Conservation (phyloP, 2,888 invertebrate genomes). For the Stenoptilia bipunctidactyla region DNA sequence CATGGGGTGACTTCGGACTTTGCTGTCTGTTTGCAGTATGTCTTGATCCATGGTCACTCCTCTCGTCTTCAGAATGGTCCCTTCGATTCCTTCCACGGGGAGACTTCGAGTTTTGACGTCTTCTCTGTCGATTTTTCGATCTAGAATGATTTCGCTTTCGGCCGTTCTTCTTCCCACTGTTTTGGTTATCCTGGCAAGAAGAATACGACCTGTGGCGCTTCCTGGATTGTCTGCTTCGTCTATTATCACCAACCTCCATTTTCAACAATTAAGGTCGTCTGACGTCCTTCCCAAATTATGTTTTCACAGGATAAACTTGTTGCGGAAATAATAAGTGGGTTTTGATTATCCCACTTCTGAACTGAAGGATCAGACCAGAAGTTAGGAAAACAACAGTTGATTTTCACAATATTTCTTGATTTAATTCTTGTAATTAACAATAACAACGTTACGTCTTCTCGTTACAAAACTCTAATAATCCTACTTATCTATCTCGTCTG, state of each 20-base stretch:
- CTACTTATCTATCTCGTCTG: too few species aligned
- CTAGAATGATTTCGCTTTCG: background rate
- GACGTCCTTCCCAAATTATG: background rate
- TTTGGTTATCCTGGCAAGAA: background rate
- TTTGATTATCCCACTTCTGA: conserved; percentile 3
- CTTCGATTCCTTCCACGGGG: background rate
- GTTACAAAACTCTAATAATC: too few species aligned
- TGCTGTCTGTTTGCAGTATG: background rate
- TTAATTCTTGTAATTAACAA: too few species aligned
- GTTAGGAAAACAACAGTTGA: too few species aligned
- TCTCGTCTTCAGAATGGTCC: too few species aligned
- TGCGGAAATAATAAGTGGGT: conserved; percentile 1
- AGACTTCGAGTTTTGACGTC: background rate
- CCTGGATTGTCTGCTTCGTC: too few species aligned
- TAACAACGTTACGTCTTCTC: too few species aligned
- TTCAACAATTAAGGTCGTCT: too few species aligned
- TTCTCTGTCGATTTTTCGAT: background rate
- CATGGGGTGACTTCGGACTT: background rate
- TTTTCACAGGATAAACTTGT: background rate
- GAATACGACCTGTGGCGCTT: background rate
- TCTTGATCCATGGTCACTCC: background rate
- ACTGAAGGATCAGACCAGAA: conserved; percentile 1
- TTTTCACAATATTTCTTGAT: too few species aligned
- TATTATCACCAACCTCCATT: too few species aligned
- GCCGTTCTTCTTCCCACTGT: background rate